These are phyloP conservation scores for Bos indicus DNA, from an alignment of 2,113 vertebrate genomes.

Conservation along the genomic window DNA sequence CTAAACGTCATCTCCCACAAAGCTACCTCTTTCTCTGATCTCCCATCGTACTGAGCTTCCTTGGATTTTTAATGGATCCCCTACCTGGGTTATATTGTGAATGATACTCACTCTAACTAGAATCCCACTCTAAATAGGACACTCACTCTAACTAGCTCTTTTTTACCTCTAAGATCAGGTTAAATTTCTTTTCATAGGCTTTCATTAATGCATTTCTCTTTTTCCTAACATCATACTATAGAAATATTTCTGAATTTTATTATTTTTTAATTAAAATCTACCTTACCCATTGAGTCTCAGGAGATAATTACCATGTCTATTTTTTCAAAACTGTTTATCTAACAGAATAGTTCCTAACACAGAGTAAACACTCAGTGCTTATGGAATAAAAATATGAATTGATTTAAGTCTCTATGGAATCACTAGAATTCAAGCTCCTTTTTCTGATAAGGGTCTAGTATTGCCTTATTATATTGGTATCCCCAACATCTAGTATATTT, in stretches of 20 bases:
- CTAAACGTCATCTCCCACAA: not conserved
- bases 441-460: not conserved
- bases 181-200: not conserved
- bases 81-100: not conserved
- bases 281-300: not conserved
- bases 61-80: not conserved
- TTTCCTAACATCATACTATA: not conserved
- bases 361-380: not conserved
- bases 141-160: not conserved
- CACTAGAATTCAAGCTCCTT: not conserved
- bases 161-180: not conserved
- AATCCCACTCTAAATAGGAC: not conserved
- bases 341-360: not conserved
- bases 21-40: not conserved
- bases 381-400: not conserved
- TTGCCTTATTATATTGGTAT: not conserved
- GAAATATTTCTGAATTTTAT: not conserved
- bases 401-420: not conserved
- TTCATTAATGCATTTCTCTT: not conserved
- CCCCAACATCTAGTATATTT: not conserved
- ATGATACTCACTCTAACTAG: not conserved
- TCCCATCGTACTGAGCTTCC: not conserved
- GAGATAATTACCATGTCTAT: not conserved
- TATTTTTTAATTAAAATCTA: slow-evolving; percentile 17
- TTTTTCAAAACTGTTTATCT: not conserved